Base-by-base conservation (phyloP, 2,888 invertebrate genomes). In the Chaetoderma sp. region DNA sequence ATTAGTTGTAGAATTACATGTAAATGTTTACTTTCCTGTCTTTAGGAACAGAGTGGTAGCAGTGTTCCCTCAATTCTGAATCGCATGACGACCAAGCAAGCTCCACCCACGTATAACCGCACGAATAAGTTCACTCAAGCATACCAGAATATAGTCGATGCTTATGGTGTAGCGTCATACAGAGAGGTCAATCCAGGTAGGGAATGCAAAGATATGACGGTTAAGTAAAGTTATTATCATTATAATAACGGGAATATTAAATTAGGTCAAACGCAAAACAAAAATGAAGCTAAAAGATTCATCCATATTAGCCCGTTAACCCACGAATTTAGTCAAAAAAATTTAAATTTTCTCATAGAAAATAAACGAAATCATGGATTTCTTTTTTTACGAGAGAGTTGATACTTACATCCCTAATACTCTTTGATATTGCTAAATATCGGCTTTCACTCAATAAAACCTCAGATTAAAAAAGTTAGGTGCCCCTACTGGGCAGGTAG, bases 51-150 rank as follows among this genome's bases (percentile, higher is more conserved):
- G 54, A 85, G 86, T 76, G 96, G 96, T 75, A 85, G 85, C 66
- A 95, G 96, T 0, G 96, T 99, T 50, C 96, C 97, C 0, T 97
- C 98, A 0, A 98, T 99, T 88, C 89, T 99, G 74, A 98, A 98
- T 88, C 91, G 96, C 5, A 96, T 98, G 94, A 93, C 94, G 0
- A 90, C 91, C 59, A 94, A 94, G 80, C 77, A 83, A 71, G 77
- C 93, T 85, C 98, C 98, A 13, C 99, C 98, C 0, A 99, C 99
- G 0, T 98, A 95, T 88, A 96, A 98, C 88, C 92, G 96, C 65
- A 95, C 94, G 64, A 98, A 98, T 88, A 98, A 98, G 88, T 98
- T 98, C 88, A 98, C 98, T 0, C 89, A 90, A 74, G 98, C 94
- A 73, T 99, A 98, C 88, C 98, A 99, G 88, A 90, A 91, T 68